Conservation (phyloP, 2,113 vertebrate species). For the Rhynchomys soricoides region DNA sequence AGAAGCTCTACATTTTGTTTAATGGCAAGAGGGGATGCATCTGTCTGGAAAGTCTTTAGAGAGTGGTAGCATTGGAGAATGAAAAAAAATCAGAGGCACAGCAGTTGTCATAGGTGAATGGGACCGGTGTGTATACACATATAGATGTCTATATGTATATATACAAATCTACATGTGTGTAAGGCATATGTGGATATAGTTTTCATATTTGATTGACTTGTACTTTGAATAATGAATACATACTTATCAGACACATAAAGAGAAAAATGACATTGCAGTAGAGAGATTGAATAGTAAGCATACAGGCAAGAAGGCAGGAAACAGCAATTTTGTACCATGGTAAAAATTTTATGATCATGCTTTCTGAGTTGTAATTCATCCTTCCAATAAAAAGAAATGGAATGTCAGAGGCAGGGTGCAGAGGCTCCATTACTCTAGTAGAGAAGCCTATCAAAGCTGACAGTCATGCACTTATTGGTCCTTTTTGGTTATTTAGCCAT, state of each 20-base stretch:
- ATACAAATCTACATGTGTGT: neutral
- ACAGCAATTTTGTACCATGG: conserved; percentile 8
- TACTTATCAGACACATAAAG: neutral
- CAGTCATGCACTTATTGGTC: neutral
- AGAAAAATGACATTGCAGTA: conserved; percentile 1
- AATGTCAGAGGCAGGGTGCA: neutral
- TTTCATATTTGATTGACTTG: neutral
- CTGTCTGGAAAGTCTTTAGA: neutral
- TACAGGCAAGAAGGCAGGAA: neutral
- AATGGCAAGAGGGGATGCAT: neutral
- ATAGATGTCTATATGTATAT: too few relatives aligned
- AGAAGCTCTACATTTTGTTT: neutral
- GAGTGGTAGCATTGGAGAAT: neutral
- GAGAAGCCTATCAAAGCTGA: conserved; percentile 24
- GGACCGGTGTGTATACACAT: too few relatives aligned
- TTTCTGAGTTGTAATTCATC: conserved; percentile 40
- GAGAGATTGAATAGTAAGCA: neutral
- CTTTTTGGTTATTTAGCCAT: neutral
- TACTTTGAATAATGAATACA: conserved; percentile 35
- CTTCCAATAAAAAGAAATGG: conserved; percentile 43
- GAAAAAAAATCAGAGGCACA: neutral
- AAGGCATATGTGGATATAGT: neutral
- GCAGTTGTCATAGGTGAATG: neutral
- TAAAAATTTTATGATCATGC: conserved; percentile 43
- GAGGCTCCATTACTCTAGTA: neutral